A percentile compares a stretch with the other conserved stretches of the same genome.
These are phyloP conservation scores for Addax nasomaculatus DNA, from an alignment of 2,113 vertebrate genomes.

Conservation along the genomic window DNA sequence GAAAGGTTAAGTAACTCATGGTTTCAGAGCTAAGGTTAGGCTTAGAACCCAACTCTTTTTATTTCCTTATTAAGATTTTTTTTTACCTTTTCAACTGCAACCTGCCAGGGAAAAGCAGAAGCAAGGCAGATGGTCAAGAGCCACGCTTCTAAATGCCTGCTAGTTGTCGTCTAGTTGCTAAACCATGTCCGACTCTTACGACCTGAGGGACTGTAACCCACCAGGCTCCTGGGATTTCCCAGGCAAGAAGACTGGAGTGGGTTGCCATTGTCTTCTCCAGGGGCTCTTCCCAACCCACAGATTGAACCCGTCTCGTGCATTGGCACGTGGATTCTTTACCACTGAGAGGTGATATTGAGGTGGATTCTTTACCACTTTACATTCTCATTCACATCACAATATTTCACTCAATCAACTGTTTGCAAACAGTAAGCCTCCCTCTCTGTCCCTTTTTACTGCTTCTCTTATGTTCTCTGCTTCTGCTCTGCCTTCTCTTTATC, in stretches of 20 bases:
- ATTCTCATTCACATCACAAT: not conserved
- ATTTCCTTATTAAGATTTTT: not conserved
- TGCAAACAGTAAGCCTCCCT: not conserved
- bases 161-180: fast-evolving
- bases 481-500: not conserved
- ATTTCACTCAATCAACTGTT: not conserved
- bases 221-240: not conserved
- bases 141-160: not conserved
- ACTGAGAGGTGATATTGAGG: not conserved
- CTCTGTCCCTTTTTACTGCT: not conserved
- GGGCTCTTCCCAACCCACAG: not conserved
- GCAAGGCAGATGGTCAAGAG: not conserved
- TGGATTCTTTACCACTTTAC: not conserved
- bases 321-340: not conserved
- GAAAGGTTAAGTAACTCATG: not conserved
- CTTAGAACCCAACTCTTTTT: not conserved
- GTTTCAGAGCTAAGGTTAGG: not conserved
- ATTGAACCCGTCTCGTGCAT: not conserved
- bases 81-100: not conserved
- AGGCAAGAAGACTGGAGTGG: not conserved
- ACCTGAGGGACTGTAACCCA: not conserved
- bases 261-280: not conserved
- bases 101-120: not conserved
- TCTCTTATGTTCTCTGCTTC: not conserved
- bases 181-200: not conserved